phyloP scores from a whole-genome alignment of 1,140 invertebrate genomes.

The Zaprionus inermis region DNA sequence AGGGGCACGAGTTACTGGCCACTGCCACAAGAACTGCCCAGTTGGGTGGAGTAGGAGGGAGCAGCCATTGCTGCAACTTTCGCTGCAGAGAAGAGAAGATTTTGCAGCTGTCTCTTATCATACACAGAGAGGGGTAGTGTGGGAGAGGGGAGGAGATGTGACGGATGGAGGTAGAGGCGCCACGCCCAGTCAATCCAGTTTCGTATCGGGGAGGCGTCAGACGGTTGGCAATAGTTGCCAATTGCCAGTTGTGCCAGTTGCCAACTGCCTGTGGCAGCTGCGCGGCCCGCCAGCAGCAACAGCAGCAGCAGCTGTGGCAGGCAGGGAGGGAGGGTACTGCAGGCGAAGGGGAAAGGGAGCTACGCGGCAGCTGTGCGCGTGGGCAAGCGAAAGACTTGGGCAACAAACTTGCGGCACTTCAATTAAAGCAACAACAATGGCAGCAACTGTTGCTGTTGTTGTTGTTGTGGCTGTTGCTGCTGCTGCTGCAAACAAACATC shows the following conservation, averaged over 20 bases:
- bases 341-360: background rate
- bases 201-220: constrained; percentile 28
- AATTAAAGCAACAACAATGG: constrained; percentile 41
- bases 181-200: constrained; percentile 73
- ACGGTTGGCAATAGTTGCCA: constrained; percentile 10
- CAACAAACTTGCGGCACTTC: constrained; percentile 57
- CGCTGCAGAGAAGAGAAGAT: constrained; percentile 53
- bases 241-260: constrained; percentile 32
- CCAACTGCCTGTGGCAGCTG: constrained; percentile 38
- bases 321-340: constrained; percentile 20
- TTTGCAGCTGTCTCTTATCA: constrained; percentile 60
- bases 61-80: constrained; percentile 44
- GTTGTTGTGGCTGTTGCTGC: background rate
- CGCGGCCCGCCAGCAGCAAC: constrained; percentile 27
- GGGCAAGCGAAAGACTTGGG: constrained; percentile 50
- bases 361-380: constrained; percentile 57
- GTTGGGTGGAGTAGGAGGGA: background rate
- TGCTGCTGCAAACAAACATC: constrained; percentile 41
- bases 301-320: constrained; percentile 21
- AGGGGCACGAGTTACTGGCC: background rate
- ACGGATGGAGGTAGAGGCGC: constrained; percentile 1
- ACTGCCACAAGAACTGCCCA: constrained; percentile 2
- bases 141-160: too few relatives aligned
- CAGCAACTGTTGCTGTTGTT: background rate
- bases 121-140: background rate